phyloP scores from a whole-genome alignment of 2,888 invertebrate genomes.

The Xanthorhoe spadicearia region DNA sequence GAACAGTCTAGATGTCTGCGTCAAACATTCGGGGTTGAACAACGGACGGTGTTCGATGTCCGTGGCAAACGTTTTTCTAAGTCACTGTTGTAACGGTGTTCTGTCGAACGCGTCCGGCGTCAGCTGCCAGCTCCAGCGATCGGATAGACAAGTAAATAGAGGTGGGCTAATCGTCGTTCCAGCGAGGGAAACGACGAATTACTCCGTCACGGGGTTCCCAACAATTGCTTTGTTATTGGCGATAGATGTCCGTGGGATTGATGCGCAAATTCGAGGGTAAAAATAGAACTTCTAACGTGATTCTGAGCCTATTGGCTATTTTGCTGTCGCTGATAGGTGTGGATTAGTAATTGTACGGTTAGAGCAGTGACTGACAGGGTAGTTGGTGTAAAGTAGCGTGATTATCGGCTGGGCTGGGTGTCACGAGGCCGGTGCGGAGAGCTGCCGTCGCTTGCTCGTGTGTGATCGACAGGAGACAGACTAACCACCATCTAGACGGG shows the following conservation, averaged over 20 bases:
- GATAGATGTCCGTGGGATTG: constrained; percentile 63
- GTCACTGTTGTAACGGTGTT: constrained; percentile 81
- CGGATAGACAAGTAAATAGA: constrained; percentile 83
- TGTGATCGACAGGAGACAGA: constrained; percentile 62
- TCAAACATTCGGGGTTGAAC: constrained; percentile 59
- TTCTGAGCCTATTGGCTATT: constrained; percentile 15
- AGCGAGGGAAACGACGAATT: constrained; percentile 83
- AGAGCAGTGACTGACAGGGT: constrained; percentile 59
- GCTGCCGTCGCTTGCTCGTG: constrained; percentile 63
- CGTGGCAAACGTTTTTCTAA: constrained; percentile 82
- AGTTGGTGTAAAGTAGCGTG: constrained; percentile 62
- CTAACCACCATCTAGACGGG: constrained; percentile 50
- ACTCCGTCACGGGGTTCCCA: constrained; percentile 77
- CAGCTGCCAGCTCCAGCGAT: constrained; percentile 78
- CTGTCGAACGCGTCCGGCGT: constrained; percentile 78
- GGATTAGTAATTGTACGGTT: constrained; percentile 47
- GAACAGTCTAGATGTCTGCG: constrained; percentile 62
- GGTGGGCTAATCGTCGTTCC: constrained; percentile 81
- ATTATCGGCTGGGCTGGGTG: constrained; percentile 55
- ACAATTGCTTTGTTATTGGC: constrained; percentile 79
- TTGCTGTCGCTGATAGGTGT: constrained; percentile 33
- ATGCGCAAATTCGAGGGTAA: constrained; percentile 40
- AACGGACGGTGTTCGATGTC: constrained; percentile 59
- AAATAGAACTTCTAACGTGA: constrained; percentile 39
- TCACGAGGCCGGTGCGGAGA: constrained; percentile 62